Evolutionary conservation across 2,113 vertebrate species (phyloP), one percentile per base, ranked within the genome.

Genomic region (Corynorhinus townsendii): DNA sequence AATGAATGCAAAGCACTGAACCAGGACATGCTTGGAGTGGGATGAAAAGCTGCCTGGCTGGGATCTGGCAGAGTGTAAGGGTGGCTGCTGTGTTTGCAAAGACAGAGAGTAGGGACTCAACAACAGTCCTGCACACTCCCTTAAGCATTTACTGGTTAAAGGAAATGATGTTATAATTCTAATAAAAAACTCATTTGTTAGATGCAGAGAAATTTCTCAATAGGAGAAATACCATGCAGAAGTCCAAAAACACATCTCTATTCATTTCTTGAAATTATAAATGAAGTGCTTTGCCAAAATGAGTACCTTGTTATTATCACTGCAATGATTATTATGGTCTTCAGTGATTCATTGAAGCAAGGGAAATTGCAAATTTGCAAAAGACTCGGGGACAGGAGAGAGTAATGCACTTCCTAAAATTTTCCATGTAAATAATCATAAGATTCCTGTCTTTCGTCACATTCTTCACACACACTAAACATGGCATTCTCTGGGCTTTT

Each of bases 121-220:
- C 83, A 64, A 82, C n/a, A 73, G 28, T 47, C 87, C 72, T 33
- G 19, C 17, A 24, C 62, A 47, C 30, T 91, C 94, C 84, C 76
- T 71, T 54, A 73, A 81, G 72, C 71, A 0, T 77, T 82, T 68
- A 76, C 92, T 69, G 56, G 76, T 90, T 75, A 81, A 91, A 80
- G 76, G 59, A 96, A 95, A 87, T n/a, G 40, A 68, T 71, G n/a
- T 68, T 93, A 56, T 89, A 76, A 72, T 89, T 96, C 52, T 93
- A 86, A 86, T 90, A 10, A 89, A 96, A 94, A 71, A 56, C 52
- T 90, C 72, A 90, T 86, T 69, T 87, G 45, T 97, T 89, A 97
- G 66, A 82, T 68, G n/a, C 80, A 89, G 80, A 94, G 79, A 95
- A 73, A 72, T 86, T 33, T 40, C 91, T 86, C 79, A 54, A 66